Evolutionary conservation across 2,113 vertebrate species (phyloP), one percentile per base, ranked within the genome.

Genomic region (Microcebus jonahi): DNA sequence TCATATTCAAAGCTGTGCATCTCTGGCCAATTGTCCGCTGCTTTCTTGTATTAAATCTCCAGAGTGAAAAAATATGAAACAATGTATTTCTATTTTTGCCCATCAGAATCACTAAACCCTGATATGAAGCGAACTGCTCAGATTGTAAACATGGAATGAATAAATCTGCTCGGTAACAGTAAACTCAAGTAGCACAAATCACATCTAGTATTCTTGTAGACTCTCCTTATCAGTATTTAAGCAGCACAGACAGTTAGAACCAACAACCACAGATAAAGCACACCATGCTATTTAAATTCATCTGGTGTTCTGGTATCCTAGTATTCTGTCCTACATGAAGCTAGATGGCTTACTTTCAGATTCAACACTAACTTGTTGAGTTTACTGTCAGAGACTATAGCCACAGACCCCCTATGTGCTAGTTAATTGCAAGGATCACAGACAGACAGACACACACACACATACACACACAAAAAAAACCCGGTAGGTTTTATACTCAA

Each of bases 161-260:
- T 89, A 83, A 84, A 63, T n/a, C 21, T 90, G 61, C 59, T 20
- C 27, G 63, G 2, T 67, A 68, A 0, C 86, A 0, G 0, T n/a
- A 93, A 94, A 92, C 94, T 95, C 97, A 88, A 97, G 96, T 95
- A 97, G 98, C 94, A 92, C 97, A 90, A 95, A 98, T 97, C 96
- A 96, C 88, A 97, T 96, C 94, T 88, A 82, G 95, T 81, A 95
- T 97, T 97, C 97, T 95, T 97, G 96, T 97, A 92, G 97, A 77
- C 75, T 86, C 79, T 95, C 90, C 97, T 97, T 96, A 97, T 98
- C 97, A 97, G 96, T 96, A 96, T 95, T 97, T 97, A 95, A 39
- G 73, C 65, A 67, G 39, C 88, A 94, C 94, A 88, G 84, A 97
- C 97, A 95, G 15, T 88, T 50, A 91, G 96, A 94, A 92, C 25